Percentiles rank a stretch among this genome's conserved stretches.
Conservation (phyloP, 2,888 invertebrate genomes). For the Drosophila hamatofila region DNA sequence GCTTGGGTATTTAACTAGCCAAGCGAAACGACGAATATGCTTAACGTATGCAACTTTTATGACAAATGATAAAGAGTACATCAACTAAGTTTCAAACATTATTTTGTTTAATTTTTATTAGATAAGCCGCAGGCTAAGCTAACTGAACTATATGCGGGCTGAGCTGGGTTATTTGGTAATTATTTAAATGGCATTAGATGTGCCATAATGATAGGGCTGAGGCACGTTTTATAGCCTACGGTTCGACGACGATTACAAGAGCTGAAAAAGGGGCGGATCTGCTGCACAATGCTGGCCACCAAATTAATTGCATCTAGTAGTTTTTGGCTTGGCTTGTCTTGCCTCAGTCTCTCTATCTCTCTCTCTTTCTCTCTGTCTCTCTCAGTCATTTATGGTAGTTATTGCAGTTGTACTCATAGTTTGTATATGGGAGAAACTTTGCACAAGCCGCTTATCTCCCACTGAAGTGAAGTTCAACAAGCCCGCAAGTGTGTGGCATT, state of each 20-base stretch:
- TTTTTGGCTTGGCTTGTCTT: conserved; percentile 47
- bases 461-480: conserved; percentile 71
- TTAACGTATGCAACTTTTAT: background rate
- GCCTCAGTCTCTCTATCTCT: conserved; percentile 21
- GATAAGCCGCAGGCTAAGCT: conserved; percentile 12
- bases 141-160: conserved; percentile 5
- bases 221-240: conserved; percentile 61
- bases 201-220: conserved; percentile 56
- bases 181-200: conserved; percentile 73
- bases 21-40: background rate
- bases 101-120: conserved; percentile 16
- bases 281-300: conserved; percentile 29
- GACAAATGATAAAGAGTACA: conserved; percentile 1
- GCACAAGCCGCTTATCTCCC: conserved; percentile 70
- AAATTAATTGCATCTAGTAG: conserved; percentile 74
- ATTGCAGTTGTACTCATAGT: conserved; percentile 64
- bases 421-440: conserved; percentile 74
- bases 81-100: conserved; percentile 1
- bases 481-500: conserved; percentile 78
- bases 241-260: conserved; percentile 28
- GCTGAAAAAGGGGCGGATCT: background rate
- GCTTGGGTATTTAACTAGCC: too few species aligned
- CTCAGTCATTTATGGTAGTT: conserved; percentile 61
- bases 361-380: conserved; percentile 13
- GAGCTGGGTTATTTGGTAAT: conserved; percentile 57